Evolutionary conservation across 2,888 invertebrate species (phyloP).

Genomic region (Nowickia ferox): DNA sequence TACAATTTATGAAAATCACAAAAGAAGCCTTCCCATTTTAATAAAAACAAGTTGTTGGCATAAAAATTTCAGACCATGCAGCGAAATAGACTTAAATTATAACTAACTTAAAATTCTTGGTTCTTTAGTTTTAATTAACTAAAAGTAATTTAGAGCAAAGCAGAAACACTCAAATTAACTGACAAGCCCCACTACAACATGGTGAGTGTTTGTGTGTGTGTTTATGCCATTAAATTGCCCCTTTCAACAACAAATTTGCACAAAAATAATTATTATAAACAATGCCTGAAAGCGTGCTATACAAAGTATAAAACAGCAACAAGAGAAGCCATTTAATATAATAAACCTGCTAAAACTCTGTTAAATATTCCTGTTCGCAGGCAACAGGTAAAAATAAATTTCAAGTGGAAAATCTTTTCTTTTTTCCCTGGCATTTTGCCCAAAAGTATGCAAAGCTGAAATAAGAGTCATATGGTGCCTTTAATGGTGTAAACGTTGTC

Average conservation of each 20-base stretch:
- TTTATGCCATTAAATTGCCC: not conserved
- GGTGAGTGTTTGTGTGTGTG: not conserved
- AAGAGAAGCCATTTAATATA: slow-evolving; percentile 1
- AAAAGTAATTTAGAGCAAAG: slow-evolving; percentile 1
- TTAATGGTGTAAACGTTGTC: not conserved
- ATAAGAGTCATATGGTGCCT: slow-evolving; percentile 9
- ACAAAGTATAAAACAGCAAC: slow-evolving; percentile 22
- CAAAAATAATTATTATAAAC: slow-evolving; percentile 10
- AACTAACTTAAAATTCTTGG: not conserved
- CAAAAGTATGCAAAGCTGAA: slow-evolving; percentile 17
- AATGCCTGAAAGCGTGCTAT: slow-evolving; percentile 46
- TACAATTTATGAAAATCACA: not conserved
- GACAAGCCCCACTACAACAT: slow-evolving; percentile 11
- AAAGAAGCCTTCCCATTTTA: not conserved
- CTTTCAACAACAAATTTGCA: not conserved
- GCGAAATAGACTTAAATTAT: not conserved
- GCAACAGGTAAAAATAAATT: slow-evolving; percentile 41
- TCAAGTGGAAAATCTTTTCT: not conserved
- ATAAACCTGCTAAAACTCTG: slow-evolving; percentile 40
- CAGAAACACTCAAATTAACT: slow-evolving; percentile 34
- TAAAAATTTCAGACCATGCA: no score
- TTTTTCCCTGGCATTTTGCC: slow-evolving; percentile 26
- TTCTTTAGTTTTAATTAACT: slow-evolving; percentile 38
- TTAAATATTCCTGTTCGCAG: slow-evolving; percentile 8
- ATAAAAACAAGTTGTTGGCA: no score